Percentiles rank a stretch among this genome's conserved stretches.
These are phyloP conservation scores for Pseudopipra pipra DNA, from an alignment of 2,113 vertebrate genomes.

Conservation along the genomic window DNA sequence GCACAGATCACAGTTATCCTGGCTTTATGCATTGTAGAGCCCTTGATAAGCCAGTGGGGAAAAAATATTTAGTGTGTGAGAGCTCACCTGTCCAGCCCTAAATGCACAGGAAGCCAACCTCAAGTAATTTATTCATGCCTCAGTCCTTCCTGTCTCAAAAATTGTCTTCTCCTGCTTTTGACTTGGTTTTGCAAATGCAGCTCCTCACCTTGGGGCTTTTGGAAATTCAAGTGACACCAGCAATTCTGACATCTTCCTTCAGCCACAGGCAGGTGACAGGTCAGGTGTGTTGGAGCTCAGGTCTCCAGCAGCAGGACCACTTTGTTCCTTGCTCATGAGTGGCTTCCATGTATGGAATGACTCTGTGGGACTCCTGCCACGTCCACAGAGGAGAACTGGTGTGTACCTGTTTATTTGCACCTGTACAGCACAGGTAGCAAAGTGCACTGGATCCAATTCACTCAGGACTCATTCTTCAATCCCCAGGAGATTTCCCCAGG, in stretches of 20 bases:
- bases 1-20: background rate
- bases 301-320: background rate
- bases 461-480: background rate
- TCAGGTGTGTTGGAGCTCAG: background rate
- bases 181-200: background rate
- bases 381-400: background rate
- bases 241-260: background rate
- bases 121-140: background rate
- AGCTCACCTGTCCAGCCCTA: background rate
- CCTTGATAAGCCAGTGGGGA: background rate
- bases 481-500: background rate
- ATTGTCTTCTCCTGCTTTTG: background rate
- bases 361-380: rapidly evolving
- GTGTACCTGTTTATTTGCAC: background rate
- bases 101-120: background rate
- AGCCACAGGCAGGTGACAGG: background rate
- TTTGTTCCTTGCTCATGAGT: background rate
- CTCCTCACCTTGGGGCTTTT: background rate
- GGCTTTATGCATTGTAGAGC: background rate
- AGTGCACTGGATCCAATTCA: background rate
- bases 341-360: rapidly evolving
- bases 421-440: background rate
- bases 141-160: background rate
- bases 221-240: background rate
- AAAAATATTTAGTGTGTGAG: background rate